Conservation (phyloP, 2,888 invertebrate species). For the Girardia tigrina region DNA sequence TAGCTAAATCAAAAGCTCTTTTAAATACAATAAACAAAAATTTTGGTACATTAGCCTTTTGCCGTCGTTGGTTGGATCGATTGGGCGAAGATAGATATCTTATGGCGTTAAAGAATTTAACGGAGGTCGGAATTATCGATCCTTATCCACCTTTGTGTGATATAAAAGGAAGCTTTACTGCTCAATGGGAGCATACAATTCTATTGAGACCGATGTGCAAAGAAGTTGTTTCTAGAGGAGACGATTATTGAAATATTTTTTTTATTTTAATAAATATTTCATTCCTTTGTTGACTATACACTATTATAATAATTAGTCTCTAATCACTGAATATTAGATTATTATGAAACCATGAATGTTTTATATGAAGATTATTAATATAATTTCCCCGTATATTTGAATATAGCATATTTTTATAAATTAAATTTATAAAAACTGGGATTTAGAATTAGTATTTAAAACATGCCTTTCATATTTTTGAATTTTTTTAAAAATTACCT, state of each 20-base stretch:
- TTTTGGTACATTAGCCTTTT: conserved; percentile 92
- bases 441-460: no score
- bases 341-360: no score
- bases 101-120: conserved; percentile 91
- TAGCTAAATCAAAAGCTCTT: conserved; percentile 66
- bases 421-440: no score
- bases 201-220: conserved; percentile 92
- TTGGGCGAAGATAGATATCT: conserved; percentile 90
- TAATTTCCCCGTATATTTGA: no score
- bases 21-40: conserved; percentile 82
- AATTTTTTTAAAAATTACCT: no score
- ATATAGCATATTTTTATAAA: no score
- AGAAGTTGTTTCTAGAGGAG: conserved; percentile 87
- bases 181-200: conserved; percentile 96
- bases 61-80: conserved; percentile 93
- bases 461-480: no score
- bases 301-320: no score
- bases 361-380: no score
- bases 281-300: no score
- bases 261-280: no score
- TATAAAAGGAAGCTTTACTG: conserved; percentile 89
- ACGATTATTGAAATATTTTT: conserved; percentile 66
- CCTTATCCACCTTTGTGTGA: conserved; percentile 96
- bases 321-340: no score
- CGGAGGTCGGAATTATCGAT: conserved; percentile 91